Percentiles rank a stretch among this genome's conserved stretches.
phyloP scores from a whole-genome alignment of 2,797 vertebrate genomes.

The Takifugu ocellatus region DNA sequence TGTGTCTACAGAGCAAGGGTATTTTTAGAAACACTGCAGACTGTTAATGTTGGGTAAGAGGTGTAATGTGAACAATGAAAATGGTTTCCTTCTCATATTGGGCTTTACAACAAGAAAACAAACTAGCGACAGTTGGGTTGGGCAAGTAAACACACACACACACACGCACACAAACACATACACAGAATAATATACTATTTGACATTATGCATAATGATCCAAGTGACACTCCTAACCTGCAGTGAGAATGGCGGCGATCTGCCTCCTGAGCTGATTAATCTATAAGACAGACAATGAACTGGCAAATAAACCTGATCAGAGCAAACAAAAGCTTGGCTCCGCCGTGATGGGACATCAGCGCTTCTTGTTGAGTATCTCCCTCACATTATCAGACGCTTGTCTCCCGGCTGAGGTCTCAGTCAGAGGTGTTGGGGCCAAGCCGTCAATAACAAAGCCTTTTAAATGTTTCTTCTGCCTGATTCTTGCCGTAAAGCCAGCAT shows the following conservation, averaged over 20 bases:
- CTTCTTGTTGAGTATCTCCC: constrained; percentile 38
- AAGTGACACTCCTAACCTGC: constrained; percentile 13
- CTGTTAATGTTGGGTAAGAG: too few relatives aligned
- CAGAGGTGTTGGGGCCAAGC: constrained; percentile 28
- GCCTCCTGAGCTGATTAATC: constrained; percentile 41
- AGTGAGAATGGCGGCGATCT: constrained; percentile 12
- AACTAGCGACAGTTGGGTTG: too few relatives aligned
- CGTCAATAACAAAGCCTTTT: neutral
- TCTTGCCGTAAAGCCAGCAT: constrained; percentile 9
- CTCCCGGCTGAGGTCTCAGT: constrained; percentile 51
- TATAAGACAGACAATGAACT: constrained; percentile 46
- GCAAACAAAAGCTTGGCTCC: constrained; percentile 53
- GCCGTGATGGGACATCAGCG: constrained; percentile 44
- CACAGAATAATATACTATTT: constrained; percentile 2
- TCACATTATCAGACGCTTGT: constrained; percentile 52
- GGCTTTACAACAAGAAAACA: too few relatives aligned
- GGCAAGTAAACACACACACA: too few relatives aligned
- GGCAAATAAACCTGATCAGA: constrained; percentile 49
- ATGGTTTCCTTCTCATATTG: too few relatives aligned
- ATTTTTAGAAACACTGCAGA: too few relatives aligned
- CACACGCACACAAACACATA: too few relatives aligned
- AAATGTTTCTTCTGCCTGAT: too few relatives aligned
- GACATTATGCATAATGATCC: constrained; percentile 17
- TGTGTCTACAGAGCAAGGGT: too few relatives aligned
- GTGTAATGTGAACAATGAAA: too few relatives aligned